Evolutionary conservation across 2,797 vertebrate species (phyloP).

Genomic region (Pangasius mekongensis): DNA sequence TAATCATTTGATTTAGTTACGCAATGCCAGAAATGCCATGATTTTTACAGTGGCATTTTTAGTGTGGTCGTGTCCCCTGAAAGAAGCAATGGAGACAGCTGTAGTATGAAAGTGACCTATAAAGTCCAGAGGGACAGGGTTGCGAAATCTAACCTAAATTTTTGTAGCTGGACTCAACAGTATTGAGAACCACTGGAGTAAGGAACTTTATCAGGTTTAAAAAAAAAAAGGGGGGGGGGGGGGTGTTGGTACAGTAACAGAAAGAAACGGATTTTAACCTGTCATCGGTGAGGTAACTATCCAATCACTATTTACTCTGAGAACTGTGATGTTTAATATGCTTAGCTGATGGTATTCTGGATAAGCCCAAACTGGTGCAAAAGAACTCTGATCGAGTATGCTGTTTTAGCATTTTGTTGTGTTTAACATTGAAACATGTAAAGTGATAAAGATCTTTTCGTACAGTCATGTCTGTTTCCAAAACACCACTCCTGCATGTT

Average conservation of each 20-base stretch:
- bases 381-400: neutral
- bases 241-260: neutral
- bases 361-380: neutral
- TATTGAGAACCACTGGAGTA: neutral
- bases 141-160: neutral
- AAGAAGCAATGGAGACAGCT: neutral
- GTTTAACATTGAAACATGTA: conserved; percentile 15
- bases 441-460: conserved; percentile 14
- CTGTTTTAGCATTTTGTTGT: neutral
- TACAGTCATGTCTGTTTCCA: conserved; percentile 7
- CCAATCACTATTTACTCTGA: neutral
- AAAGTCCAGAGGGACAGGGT: neutral
- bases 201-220: neutral
- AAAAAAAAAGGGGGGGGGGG: accelerated
- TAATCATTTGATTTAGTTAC: neutral
- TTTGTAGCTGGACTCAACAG: neutral
- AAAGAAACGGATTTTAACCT: neutral
- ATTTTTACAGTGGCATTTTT: neutral
- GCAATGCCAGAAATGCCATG: neutral
- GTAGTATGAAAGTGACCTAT: neutral
- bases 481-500: neutral
- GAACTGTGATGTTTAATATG: neutral
- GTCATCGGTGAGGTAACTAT: neutral
- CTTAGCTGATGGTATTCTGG: neutral
- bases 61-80: neutral